These are phyloP conservation scores for Pseudomyrmex sp. DNA, from an alignment of 1,140 invertebrate species.

Conservation along the genomic window DNA sequence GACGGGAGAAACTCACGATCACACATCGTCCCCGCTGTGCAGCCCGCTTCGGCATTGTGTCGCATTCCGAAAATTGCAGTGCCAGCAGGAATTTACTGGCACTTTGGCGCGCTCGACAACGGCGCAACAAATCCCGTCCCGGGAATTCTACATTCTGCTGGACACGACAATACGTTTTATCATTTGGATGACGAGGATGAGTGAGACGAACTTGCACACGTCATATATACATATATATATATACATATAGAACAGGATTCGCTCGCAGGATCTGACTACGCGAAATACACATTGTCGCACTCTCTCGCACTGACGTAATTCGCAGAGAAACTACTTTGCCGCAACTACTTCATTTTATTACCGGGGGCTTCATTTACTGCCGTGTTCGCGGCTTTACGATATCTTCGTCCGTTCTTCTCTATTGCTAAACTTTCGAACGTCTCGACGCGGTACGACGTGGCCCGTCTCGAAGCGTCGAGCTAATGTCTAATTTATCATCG, in stretches of 20 bases:
- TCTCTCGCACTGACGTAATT: not conserved
- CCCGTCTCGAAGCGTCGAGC: slow-evolving; percentile 20
- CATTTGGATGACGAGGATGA: slow-evolving; percentile 24
- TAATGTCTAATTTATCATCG: slow-evolving; percentile 65
- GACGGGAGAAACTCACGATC: slow-evolving; percentile 3
- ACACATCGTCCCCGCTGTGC: not conserved
- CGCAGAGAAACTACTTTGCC: slow-evolving; percentile 53
- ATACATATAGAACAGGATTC: too few relatives aligned
- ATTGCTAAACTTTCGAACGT: slow-evolving; percentile 63
- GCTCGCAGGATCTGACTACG: too few relatives aligned
- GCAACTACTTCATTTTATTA: slow-evolving; percentile 70
- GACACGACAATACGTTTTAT: slow-evolving; percentile 52
- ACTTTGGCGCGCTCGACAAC: slow-evolving; percentile 34
- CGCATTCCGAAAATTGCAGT: slow-evolving; percentile 55
- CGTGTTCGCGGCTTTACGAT: slow-evolving; percentile 58
- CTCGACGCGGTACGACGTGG: not conserved
- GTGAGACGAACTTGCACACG: not conserved
- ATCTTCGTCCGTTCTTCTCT: slow-evolving; percentile 38
- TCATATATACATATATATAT: not conserved
- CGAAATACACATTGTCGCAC: too few relatives aligned
- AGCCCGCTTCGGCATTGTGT: slow-evolving; percentile 12
- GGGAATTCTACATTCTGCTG: slow-evolving; percentile 34
- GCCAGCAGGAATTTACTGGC: slow-evolving; percentile 37
- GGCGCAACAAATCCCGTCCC: slow-evolving; percentile 43
- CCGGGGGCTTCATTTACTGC: slow-evolving; percentile 44